Conservation (phyloP, 1,140 invertebrate genomes). For the Drosophila ficusphila region DNA sequence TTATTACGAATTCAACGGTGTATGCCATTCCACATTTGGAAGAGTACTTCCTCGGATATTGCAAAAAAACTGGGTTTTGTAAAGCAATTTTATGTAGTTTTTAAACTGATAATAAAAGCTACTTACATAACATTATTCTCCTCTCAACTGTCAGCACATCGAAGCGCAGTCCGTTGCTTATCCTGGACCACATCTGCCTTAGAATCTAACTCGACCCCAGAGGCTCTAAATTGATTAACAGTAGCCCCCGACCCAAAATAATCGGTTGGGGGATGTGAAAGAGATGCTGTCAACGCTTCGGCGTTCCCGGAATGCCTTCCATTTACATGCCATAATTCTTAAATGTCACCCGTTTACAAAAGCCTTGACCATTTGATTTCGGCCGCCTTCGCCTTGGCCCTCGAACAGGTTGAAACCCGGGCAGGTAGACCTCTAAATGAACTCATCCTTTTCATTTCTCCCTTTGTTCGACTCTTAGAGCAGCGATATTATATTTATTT, state of each 20-base stretch:
- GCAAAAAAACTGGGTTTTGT: no score
- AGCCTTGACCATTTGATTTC: slow-evolving; percentile 76
- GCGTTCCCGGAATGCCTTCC: slow-evolving; percentile 72
- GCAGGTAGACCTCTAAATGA: slow-evolving; percentile 65
- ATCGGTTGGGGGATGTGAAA: neutral
- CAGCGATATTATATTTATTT: slow-evolving; percentile 76
- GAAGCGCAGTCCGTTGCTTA: slow-evolving; percentile 53
- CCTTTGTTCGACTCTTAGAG: slow-evolving; percentile 39
- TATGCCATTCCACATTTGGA: no score
- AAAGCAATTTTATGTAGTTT: no score
- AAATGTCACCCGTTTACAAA: slow-evolving; percentile 81
- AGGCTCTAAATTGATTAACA: slow-evolving; percentile 79
- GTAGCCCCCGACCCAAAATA: slow-evolving; percentile 37
- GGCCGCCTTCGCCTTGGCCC: slow-evolving; percentile 46
- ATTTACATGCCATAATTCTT: slow-evolving; percentile 83
- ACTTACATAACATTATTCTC: no score
- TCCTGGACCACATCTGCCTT: slow-evolving; percentile 61
- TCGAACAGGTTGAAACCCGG: slow-evolving; percentile 61
- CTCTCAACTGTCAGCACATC: slow-evolving; percentile 30
- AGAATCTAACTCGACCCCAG: slow-evolving; percentile 42
- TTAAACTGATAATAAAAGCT: no score
- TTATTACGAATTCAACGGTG: no score
- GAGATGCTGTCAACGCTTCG: slow-evolving; percentile 66
- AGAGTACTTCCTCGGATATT: no score
- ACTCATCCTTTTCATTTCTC: slow-evolving; percentile 68